A percentile compares a stretch with the other conserved stretches of the same genome.
These are phyloP conservation scores for Idaea aversata DNA, from an alignment of 2,888 invertebrate genomes.

Conservation along the genomic window DNA sequence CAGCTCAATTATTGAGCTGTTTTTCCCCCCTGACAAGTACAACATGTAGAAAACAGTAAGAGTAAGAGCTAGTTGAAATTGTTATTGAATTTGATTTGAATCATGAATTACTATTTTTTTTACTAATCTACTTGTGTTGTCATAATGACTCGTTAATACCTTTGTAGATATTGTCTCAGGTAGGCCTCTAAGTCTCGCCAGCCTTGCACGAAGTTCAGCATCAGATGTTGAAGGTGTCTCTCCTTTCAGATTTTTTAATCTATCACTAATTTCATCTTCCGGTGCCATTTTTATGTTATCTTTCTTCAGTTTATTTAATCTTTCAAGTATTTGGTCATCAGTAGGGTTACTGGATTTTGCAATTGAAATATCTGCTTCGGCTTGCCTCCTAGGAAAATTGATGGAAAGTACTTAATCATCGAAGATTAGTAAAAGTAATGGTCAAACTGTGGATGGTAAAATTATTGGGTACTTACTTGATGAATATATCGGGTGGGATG, in stretches of 20 bases:
- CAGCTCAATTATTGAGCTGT: too few species aligned
- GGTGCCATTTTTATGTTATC: slow-evolving; percentile 39
- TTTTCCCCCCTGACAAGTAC: too few species aligned
- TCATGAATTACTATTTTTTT: too few species aligned
- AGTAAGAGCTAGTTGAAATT: too few species aligned
- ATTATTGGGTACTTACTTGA: slow-evolving; percentile 65
- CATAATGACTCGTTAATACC: slow-evolving; percentile 33
- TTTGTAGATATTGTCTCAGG: slow-evolving; percentile 48
- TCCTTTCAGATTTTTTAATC: slow-evolving; percentile 59
- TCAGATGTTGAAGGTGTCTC: slow-evolving; percentile 75
- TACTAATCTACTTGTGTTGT: background rate
- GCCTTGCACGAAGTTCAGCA: slow-evolving; percentile 82
- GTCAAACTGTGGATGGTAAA: background rate
- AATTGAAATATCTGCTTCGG: slow-evolving; percentile 16
- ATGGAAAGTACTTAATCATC: background rate
- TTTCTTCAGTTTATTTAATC: slow-evolving; percentile 84
- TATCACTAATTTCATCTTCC: slow-evolving; percentile 49
- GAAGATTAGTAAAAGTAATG: background rate
- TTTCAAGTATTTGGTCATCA: slow-evolving; percentile 83
- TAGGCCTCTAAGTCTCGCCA: slow-evolving; percentile 85
- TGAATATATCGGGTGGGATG: slow-evolving; percentile 78
- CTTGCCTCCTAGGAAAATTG: slow-evolving; percentile 23
- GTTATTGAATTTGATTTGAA: too few species aligned
- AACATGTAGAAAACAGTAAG: background rate
- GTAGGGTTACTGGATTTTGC: slow-evolving; percentile 57